Base-by-base conservation (phyloP, 2,113 vertebrate species). In the Melozone crissalis region DNA sequence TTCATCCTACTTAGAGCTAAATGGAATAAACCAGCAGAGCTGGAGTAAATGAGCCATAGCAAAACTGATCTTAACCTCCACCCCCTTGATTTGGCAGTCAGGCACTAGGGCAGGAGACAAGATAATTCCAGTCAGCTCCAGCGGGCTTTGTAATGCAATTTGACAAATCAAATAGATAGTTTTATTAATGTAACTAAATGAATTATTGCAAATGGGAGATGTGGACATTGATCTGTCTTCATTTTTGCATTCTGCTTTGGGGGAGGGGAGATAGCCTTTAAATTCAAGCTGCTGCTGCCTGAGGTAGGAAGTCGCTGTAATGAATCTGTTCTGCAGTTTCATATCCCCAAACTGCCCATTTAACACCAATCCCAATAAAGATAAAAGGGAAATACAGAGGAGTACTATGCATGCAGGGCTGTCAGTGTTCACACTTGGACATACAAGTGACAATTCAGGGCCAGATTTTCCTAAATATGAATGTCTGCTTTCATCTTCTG, bases 141-240 rank as follows among this genome's bases (percentile, higher is more conserved):
- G 80, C 1, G 0, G 66, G 66, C 69, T 93, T 46, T 67, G 27
- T 92, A 96, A 97, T 93, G 55, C 62, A 84, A 91, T 95, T 91
- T 94, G 89, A 87, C 91, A 94, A 90, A 95, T 69, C 4, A 1
- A 95, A 92, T 90, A 61, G 88, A 90, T 95, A 95, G 68, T 89
- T 88, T 93, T 89, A 84, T 96, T 97, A 96, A 94, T 0, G 8
- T 93, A 96, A 93, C 90, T 95, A 88, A 93, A 94, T 94, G 75
- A 96, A 84, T 95, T 96, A 95, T 87, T 93, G 79, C 24, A 87
- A 95, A 91, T 92, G 65, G 72, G 55, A 93, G 51, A 90, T 49
- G n/a, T 78, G 90, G 83, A 89, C 84, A 96, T 95, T 95, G 91
- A 95, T 96, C 76, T 91, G 67, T 49, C 92, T 94, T 92, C 81